Conservation (phyloP, 2,888 invertebrate species). For the Exephanes ischioxanthus region DNA sequence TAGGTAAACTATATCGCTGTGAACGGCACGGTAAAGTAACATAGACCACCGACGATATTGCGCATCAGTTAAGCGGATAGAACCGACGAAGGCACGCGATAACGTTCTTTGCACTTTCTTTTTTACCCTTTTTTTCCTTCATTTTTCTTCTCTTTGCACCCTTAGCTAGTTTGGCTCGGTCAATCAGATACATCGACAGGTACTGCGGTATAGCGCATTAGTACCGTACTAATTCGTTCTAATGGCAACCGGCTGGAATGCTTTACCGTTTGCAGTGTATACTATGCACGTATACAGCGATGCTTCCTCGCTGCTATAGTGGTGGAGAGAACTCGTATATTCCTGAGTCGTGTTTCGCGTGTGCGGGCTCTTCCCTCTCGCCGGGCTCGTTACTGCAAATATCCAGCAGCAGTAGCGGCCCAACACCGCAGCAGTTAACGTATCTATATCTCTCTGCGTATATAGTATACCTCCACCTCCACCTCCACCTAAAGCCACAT, state of each 20-base stretch:
- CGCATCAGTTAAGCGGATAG: constrained; percentile 4
- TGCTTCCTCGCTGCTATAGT: constrained; percentile 29
- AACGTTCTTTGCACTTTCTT: constrained; percentile 13
- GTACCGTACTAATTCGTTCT: constrained; percentile 64
- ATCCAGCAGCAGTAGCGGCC: constrained; percentile 50
- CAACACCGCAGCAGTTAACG: constrained; percentile 59
- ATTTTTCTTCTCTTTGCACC: constrained; percentile 43
- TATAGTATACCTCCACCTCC: constrained; percentile 19
- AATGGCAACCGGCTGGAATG: constrained; percentile 54
- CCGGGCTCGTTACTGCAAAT: constrained; percentile 66
- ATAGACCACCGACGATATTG: constrained; percentile 6
- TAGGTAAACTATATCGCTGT: constrained; percentile 8
- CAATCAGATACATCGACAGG: constrained; percentile 66
- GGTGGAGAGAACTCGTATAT: constrained; percentile 54
- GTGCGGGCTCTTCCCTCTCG: constrained; percentile 60
- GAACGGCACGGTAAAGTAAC: constrained; percentile 3
- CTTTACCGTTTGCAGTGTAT: constrained; percentile 21
- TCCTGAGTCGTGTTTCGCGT: constrained; percentile 62
- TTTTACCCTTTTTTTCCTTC: not conserved
- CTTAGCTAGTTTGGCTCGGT: constrained; percentile 43
- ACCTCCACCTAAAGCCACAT: constrained; percentile 39
- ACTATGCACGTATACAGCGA: constrained; percentile 23
- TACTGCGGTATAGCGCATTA: constrained; percentile 51
- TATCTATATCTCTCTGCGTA: constrained; percentile 60
- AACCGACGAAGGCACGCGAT: constrained; percentile 52